Evolutionary conservation across 2,888 invertebrate genomes (phyloP), one percentile per base, ranked within the genome.

Genomic region (Myopa testacea): DNA sequence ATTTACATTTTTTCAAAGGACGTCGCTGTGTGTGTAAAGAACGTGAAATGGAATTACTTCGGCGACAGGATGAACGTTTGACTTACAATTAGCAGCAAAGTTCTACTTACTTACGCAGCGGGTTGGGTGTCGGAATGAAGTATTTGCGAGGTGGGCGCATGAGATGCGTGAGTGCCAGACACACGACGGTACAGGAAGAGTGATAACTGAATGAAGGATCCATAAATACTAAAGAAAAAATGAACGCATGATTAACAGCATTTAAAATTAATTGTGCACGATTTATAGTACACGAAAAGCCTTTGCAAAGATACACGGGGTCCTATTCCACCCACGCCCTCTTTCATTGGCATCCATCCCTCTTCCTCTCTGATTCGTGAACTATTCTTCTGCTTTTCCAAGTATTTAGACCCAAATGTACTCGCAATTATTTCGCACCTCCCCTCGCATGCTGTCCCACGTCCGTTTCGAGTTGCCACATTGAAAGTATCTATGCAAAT

Each of bases 401-500:
- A 45, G 45, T 10, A 45, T 45, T 45, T 26, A 26, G 26, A 26
- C 26, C 26, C 26, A 26, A 26, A 26, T 26, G 26, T 26, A 26
- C 26, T 26, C 26, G 26, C 2, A 26, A 2, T 26, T 26, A 26
- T 26, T 26, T 26, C 52, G n/a, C 69, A 52, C 55, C 58, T 38
- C 26, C 45, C 16, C 26, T 70, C 50, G 60, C 58, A 60, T 45
- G 45, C 45, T 45, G 6, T 10, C 3, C 7, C 7, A 45, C 10
- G 45, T 10, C 45, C 45, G 45, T 10, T 60, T 38, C 62, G 55
- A 26, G 68, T 78, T 63, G 81, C 87, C 87, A 87, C 87, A 87
- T 87, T 87, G 87, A 87, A 87, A 87, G 87, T 87, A 87, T 86
- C 87, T 86, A 86, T 85, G 86, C 86, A 87, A 87, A 87, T 87